These are phyloP conservation scores for Cathartes aura DNA, from an alignment of 2,113 vertebrate genomes.

Conservation along the genomic window DNA sequence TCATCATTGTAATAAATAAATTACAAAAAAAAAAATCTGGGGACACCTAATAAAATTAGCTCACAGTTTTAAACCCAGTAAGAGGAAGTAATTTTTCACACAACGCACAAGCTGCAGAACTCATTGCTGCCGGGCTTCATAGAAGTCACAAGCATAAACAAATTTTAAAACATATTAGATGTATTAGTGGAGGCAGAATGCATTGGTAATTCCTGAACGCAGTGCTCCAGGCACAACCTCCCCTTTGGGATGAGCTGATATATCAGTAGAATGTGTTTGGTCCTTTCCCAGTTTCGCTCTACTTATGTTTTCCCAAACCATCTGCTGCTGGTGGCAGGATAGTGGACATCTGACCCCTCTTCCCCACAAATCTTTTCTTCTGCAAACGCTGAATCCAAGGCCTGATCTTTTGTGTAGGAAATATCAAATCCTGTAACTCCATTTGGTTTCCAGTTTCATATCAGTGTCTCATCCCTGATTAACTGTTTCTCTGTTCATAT, in stretches of 20 bases:
- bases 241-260: background rate
- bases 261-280: background rate
- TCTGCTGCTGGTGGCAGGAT: background rate
- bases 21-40: background rate
- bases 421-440: background rate
- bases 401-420: background rate
- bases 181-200: background rate
- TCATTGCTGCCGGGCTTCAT: background rate
- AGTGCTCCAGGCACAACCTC: background rate
- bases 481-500: background rate
- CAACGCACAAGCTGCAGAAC: background rate
- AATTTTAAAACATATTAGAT: background rate
- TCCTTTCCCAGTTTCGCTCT: background rate
- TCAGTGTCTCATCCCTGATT: background rate
- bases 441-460: background rate
- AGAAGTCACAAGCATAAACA: constrained; percentile 8
- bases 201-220: background rate
- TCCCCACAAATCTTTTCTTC: background rate
- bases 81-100: constrained; percentile 8
- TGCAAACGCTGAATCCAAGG: background rate
- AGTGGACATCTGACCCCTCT: background rate
- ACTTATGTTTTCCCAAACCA: background rate
- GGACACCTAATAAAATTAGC: background rate
- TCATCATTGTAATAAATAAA: background rate
- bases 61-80: background rate